phyloP scores from a whole-genome alignment of 2,113 vertebrate genomes.

The Phylloscopus whistleri region DNA sequence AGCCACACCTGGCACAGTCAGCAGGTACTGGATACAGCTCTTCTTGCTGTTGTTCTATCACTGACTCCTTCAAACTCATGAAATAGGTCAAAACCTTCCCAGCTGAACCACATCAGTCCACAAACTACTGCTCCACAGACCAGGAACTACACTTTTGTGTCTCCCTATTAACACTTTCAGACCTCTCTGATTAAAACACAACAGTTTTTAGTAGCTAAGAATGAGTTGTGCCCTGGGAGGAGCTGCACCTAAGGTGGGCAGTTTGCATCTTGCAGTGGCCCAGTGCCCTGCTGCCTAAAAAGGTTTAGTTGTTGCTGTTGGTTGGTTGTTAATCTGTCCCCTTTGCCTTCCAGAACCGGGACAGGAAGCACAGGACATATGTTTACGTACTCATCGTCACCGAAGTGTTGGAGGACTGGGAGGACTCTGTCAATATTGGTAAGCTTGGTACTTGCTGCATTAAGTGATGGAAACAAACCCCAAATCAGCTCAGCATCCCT shows the following conservation, averaged over 20 bases:
- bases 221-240: accelerated
- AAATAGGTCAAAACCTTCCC: neutral
- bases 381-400: conserved; percentile 97
- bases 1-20: neutral
- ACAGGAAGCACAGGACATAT: conserved; percentile 97
- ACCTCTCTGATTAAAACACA: neutral
- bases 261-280: neutral
- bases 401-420: conserved; percentile 97
- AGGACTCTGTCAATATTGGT: conserved; percentile 98
- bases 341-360: conserved; percentile 82
- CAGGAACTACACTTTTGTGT: neutral
- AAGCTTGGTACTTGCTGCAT: conserved; percentile 13
- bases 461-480: neutral
- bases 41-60: neutral
- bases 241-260: neutral
- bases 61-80: neutral
- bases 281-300: neutral
- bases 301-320: neutral
- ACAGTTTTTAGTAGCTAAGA: neutral
- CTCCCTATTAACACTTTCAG: neutral
- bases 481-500: neutral
- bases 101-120: neutral
- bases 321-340: neutral
- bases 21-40: neutral
- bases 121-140: neutral